Conservation (phyloP, 2,888 invertebrate species). For the Conchocele bisecta region DNA sequence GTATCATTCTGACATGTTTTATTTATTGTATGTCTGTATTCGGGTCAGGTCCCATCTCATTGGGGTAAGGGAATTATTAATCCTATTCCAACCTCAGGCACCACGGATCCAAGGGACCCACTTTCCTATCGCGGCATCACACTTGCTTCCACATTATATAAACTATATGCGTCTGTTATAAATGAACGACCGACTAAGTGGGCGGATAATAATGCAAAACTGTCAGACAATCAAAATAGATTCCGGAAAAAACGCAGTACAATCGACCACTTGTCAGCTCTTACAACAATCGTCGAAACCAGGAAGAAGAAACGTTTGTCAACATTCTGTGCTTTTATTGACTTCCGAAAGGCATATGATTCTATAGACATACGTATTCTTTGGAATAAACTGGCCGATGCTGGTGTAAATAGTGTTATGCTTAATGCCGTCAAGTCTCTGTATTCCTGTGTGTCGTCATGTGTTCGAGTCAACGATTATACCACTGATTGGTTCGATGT, state of each 20-base stretch:
- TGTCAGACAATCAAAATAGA: constrained; percentile 36
- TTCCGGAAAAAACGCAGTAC: constrained; percentile 22
- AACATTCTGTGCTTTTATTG: constrained; percentile 30
- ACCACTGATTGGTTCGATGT: constrained; percentile 19
- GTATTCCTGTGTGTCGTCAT: constrained; percentile 20
- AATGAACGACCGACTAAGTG: constrained; percentile 9
- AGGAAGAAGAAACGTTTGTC: not conserved
- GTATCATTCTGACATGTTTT: constrained; percentile 14
- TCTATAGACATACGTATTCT: constrained; percentile 3
- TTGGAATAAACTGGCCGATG: not conserved
- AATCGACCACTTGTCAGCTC: constrained; percentile 12
- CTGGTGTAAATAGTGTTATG: constrained; percentile 11
- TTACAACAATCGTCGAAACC: constrained; percentile 16
- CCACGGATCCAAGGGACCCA: constrained; percentile 18
- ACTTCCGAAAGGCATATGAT: constrained; percentile 27
- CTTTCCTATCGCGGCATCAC: constrained; percentile 34
- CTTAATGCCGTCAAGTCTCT: constrained; percentile 18
- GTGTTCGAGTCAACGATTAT: constrained; percentile 21
- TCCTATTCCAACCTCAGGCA: constrained; percentile 22
- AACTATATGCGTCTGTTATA: constrained; percentile 24
- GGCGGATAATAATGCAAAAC: not conserved
- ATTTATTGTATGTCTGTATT: constrained; percentile 33
- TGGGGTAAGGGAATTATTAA: constrained; percentile 30
- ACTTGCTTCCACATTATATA: constrained; percentile 13
- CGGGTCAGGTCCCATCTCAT: constrained; percentile 16